Conservation (phyloP, 2,113 vertebrate species). For the Lophochroa leadbeateri region DNA sequence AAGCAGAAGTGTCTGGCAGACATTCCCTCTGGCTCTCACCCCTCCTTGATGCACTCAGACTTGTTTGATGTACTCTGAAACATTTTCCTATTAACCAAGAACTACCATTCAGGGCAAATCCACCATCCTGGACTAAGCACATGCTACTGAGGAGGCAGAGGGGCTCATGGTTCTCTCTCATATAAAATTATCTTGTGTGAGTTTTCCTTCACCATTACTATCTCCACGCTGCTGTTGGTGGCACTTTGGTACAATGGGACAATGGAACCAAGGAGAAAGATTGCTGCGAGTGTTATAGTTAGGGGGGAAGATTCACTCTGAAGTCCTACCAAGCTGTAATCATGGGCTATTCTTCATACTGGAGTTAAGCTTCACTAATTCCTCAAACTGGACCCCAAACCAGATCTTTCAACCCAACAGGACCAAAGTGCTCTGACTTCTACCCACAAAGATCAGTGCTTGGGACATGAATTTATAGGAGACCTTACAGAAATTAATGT, state of each 20-base stretch:
- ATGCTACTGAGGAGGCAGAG: not conserved
- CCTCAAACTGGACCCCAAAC: not conserved
- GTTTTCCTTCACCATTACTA: not conserved
- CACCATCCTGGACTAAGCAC: not conserved
- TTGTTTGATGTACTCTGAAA: not conserved
- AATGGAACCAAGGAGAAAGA: not conserved
- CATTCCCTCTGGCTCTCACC: not conserved
- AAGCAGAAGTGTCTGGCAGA: not conserved
- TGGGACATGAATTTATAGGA: not conserved
- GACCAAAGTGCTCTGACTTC: not conserved
- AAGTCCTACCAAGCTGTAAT: not conserved
- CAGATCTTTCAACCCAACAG: not conserved
- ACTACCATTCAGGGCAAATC: not conserved
- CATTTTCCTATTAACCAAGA: not conserved
- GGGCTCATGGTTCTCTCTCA: not conserved
- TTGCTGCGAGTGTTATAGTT: not conserved
- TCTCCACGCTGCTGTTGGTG: not conserved
- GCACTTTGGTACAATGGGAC: not conserved
- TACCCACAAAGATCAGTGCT: not conserved
- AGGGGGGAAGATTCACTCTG: not conserved
- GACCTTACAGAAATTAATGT: not conserved
- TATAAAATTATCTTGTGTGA: not conserved
- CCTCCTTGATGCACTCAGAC: not conserved
- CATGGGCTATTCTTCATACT: not conserved
- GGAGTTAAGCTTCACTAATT: not conserved